Percentiles rank a stretch among this genome's conserved stretches.
Conservation (phyloP, 2,113 vertebrate species). For the Entomyzon cyanotis region DNA sequence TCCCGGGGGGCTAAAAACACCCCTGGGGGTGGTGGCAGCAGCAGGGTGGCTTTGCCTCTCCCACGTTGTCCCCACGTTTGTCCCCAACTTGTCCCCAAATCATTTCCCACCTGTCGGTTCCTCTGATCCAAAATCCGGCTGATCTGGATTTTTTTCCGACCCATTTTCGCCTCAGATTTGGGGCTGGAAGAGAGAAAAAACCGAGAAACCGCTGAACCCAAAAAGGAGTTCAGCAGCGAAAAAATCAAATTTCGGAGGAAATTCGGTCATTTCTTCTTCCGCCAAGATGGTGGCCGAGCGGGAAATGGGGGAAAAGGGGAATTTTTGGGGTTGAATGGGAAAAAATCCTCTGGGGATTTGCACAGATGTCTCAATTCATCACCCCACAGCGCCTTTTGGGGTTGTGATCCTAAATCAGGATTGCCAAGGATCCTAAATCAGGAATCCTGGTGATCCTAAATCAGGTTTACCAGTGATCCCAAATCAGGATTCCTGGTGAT, state of each 20-base stretch:
- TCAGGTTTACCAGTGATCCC: too few relatives aligned
- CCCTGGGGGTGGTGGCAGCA: background rate
- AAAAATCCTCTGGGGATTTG: background rate
- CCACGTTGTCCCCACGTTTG: fast-evolving
- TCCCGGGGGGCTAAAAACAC: too few relatives aligned
- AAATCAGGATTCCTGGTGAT: too few relatives aligned
- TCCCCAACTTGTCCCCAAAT: fast-evolving
- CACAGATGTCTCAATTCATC: fast-evolving
- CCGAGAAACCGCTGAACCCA: background rate
- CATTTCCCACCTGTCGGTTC: constrained; percentile 83
- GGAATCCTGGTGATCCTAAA: too few relatives aligned
- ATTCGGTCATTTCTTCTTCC: background rate
- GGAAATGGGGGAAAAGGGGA: background rate
- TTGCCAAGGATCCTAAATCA: too few relatives aligned
- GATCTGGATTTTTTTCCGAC: constrained; percentile 97
- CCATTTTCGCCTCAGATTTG: constrained; percentile 74
- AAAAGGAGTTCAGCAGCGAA: background rate
- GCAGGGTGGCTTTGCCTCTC: fast-evolving
- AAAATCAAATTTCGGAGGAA: background rate
- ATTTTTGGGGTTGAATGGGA: background rate
- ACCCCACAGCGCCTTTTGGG: background rate
- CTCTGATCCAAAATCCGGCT: constrained; percentile 93
- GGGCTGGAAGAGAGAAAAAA: background rate
- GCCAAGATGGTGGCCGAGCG: background rate
- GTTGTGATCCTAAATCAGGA: background rate